Base-by-base conservation (phyloP, 2,797 vertebrate species). In the Lacerta bilineata region DNA sequence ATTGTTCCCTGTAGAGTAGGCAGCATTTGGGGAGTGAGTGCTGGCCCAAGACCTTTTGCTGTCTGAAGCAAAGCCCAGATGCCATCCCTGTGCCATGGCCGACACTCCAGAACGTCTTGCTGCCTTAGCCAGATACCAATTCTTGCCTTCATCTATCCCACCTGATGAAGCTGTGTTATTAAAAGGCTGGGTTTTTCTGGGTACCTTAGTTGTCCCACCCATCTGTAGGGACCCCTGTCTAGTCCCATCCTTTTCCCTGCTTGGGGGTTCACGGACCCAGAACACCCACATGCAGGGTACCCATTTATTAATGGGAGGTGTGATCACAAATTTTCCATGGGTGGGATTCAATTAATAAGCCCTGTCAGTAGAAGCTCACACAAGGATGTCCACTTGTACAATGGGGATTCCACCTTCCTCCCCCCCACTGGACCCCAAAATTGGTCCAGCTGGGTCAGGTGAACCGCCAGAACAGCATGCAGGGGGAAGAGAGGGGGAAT, bases 301-400 rank as follows among this genome's bases (percentile, higher is more conserved):
- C 27, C n/a, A 27, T 79, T 84, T 75, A 74, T 46, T 75, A 64
- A 85, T 18, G 13, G 20, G 8, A 29, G 15, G 18, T 83, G 81
- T 69, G 89, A 85, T 86, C 50, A 71, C 29, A 4, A 88, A 90
- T 88, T 91, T 92, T n/a, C 74, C 23, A 55, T 55, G 50, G 50
- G 50, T 55, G 50, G 13, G 50, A 55, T 55, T 55, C 50, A 55
- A 55, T 15, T 55, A 55, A 55, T 15, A 55, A 55, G 50, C 50
- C 50, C 13, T 15, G 50, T 55, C 50, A 55, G 50, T 15, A 55
- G 50, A 55, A 55, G 50, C 13, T 55, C 50, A 55, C 13, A 55
- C 50, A 55, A 55, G 50, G 3, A 55, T 50, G 46, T 50, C 46
- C 11, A 1, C 50, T 55, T 55, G 50, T 55, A 55, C 13, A 55